Evolutionary conservation across 2,113 vertebrate species (phyloP).

Genomic region (Daubentonia madagascariensis): DNA sequence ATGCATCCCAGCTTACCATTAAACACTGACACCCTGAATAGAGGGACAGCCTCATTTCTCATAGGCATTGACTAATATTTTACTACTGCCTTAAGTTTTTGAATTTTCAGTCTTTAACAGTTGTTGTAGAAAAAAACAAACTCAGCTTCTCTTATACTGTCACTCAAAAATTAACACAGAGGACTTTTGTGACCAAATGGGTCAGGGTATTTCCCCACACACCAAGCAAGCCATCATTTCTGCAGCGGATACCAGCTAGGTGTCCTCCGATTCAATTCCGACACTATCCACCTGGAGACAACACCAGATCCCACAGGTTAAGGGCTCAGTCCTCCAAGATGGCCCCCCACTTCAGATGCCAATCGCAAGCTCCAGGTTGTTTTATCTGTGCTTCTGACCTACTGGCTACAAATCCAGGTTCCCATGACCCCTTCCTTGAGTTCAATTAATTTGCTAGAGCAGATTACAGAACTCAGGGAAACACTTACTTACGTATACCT

Average conservation of each 20-base stretch:
- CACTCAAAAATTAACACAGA: background rate
- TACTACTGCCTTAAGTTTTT: slow-evolving; percentile 97
- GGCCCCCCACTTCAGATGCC: background rate
- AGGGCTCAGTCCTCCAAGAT: background rate
- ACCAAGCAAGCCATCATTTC: background rate
- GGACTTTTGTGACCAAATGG: background rate
- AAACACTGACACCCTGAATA: slow-evolving; percentile 95
- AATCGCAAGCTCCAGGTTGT: background rate
- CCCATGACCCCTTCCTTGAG: background rate
- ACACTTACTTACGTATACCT: background rate
- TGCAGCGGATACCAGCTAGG: background rate
- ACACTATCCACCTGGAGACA: background rate
- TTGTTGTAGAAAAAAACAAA: background rate
- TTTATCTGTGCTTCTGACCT: background rate
- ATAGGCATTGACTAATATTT: slow-evolving; percentile 96
- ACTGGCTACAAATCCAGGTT: background rate
- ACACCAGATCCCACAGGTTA: background rate
- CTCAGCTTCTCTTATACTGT: background rate
- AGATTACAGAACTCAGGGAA: background rate
- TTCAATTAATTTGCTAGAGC: background rate
- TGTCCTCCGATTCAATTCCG: background rate
- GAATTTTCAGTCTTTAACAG: slow-evolving; percentile 92
- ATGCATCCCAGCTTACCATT: slow-evolving; percentile 98
- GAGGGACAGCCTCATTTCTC: slow-evolving; percentile 98
- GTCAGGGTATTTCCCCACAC: background rate